phyloP scores from a whole-genome alignment of 2,888 invertebrate species.

The Polydrusus pterygomalis region DNA sequence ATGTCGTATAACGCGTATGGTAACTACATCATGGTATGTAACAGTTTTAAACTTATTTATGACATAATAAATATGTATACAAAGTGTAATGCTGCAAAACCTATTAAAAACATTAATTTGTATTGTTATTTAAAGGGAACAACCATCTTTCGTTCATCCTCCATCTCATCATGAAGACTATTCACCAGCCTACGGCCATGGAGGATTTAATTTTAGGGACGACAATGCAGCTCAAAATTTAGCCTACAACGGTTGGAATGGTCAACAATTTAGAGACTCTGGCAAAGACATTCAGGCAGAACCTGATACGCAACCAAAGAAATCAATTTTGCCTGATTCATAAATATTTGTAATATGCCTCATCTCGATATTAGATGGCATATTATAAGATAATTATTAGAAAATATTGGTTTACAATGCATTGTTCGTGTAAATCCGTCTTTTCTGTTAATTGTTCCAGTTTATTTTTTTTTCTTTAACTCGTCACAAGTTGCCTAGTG shows the following conservation, averaged over 20 bases:
- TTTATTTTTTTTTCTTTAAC: too few relatives aligned
- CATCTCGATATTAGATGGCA: background rate
- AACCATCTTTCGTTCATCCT: conserved; percentile 71
- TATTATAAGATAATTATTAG: background rate
- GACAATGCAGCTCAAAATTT: conserved; percentile 79
- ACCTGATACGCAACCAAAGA: conserved; percentile 65
- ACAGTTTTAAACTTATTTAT: too few relatives aligned
- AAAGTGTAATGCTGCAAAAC: too few relatives aligned
- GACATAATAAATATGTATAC: too few relatives aligned
- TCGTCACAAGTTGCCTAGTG: too few relatives aligned
- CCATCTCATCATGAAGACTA: conserved; percentile 56
- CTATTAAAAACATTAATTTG: too few relatives aligned
- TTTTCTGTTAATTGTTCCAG: too few relatives aligned
- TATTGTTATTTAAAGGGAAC: conserved; percentile 69
- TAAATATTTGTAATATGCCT: conserved; percentile 55
- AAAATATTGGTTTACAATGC: too few relatives aligned
- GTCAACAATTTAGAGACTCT: conserved; percentile 76
- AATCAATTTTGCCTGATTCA: conserved; percentile 71
- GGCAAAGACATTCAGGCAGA: conserved; percentile 72
- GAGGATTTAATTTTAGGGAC: conserved; percentile 79
- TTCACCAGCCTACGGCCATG: conserved; percentile 60
- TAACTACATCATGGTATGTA: too few relatives aligned
- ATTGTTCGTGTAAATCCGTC: too few relatives aligned
- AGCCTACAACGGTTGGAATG: conserved; percentile 82
- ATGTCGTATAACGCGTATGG: too few relatives aligned